Evolutionary conservation across 2,888 invertebrate genomes (phyloP).

Genomic region (Metalampra italica): DNA sequence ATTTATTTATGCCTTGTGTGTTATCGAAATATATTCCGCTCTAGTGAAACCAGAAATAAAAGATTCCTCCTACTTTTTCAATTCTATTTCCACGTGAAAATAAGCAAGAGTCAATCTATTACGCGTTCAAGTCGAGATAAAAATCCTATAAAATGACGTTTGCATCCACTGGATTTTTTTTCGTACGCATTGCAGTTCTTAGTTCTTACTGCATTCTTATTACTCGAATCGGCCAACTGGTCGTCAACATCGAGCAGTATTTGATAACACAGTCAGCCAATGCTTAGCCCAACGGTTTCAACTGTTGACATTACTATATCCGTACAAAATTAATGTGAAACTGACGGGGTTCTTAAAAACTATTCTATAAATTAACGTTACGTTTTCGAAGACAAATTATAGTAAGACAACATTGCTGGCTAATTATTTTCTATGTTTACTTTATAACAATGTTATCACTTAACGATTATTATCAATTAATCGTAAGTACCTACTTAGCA

Average conservation of each 20-base stretch:
- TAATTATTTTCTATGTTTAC: too few relatives aligned
- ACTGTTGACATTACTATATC: slow-evolving; percentile 56
- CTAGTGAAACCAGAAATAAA: too few relatives aligned
- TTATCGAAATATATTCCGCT: too few relatives aligned
- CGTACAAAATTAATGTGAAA: slow-evolving; percentile 39
- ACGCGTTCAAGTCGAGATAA: slow-evolving; percentile 44
- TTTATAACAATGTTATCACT: too few relatives aligned
- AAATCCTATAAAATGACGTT: slow-evolving; percentile 66
- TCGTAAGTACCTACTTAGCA: too few relatives aligned
- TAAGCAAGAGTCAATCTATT: slow-evolving; percentile 31
- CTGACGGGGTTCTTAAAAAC: slow-evolving; percentile 39
- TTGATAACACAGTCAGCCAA: slow-evolving; percentile 55
- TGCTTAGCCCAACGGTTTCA: slow-evolving; percentile 30
- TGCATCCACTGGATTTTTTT: slow-evolving; percentile 35
- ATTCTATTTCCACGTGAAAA: slow-evolving; percentile 12
- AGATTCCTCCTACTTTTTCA: too few relatives aligned
- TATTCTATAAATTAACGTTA: not conserved
- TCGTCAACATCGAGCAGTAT: slow-evolving; percentile 51
- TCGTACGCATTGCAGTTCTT: slow-evolving; percentile 24
- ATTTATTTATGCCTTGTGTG: too few relatives aligned
- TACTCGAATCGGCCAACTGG: slow-evolving; percentile 2
- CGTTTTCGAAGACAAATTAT: too few relatives aligned
- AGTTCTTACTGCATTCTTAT: not conserved
- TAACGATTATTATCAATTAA: too few relatives aligned
- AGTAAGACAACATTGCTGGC: too few relatives aligned